Conservation (phyloP, 1,140 invertebrate species). For the Mya arenaria region DNA sequence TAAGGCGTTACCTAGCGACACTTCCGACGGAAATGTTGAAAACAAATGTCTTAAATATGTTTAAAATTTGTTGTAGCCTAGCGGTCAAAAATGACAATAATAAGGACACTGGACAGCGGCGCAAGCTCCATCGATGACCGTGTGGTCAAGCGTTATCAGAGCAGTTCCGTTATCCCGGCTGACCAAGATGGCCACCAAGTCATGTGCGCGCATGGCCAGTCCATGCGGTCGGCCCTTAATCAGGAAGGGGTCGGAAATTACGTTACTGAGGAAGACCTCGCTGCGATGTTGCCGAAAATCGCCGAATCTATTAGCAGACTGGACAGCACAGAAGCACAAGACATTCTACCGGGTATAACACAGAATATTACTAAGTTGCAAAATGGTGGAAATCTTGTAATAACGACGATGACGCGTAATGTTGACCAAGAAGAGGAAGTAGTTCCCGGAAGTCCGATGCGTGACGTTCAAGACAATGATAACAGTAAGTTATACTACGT, state of each 20-base stretch:
- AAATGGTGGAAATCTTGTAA: slow-evolving; percentile 51
- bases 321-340: slow-evolving; percentile 34
- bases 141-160: slow-evolving; percentile 28
- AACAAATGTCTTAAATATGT: too few relatives aligned
- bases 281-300: slow-evolving; percentile 42
- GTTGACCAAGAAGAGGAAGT: slow-evolving; percentile 33
- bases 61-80: too few relatives aligned
- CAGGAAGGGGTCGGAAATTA: slow-evolving; percentile 37
- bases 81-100: slow-evolving; percentile 45
- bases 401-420: slow-evolving; percentile 52
- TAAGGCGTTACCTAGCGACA: too few relatives aligned
- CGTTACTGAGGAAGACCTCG: slow-evolving; percentile 30
- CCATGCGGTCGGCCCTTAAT: slow-evolving; percentile 21
- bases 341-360: slow-evolving; percentile 51
- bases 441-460: slow-evolving; percentile 19
- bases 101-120: slow-evolving; percentile 28
- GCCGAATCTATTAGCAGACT: slow-evolving; percentile 41
- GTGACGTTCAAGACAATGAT: slow-evolving; percentile 48
- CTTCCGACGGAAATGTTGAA: too few relatives aligned
- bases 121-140: slow-evolving; percentile 20
- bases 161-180: slow-evolving; percentile 25
- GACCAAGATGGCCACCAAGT: not conserved
- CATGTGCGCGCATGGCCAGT: slow-evolving; percentile 33
- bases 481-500: slow-evolving; percentile 51
- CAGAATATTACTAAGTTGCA: slow-evolving; percentile 49